Evolutionary conservation across 2,113 vertebrate genomes (phyloP).

Genomic region (Nanger granti): DNA sequence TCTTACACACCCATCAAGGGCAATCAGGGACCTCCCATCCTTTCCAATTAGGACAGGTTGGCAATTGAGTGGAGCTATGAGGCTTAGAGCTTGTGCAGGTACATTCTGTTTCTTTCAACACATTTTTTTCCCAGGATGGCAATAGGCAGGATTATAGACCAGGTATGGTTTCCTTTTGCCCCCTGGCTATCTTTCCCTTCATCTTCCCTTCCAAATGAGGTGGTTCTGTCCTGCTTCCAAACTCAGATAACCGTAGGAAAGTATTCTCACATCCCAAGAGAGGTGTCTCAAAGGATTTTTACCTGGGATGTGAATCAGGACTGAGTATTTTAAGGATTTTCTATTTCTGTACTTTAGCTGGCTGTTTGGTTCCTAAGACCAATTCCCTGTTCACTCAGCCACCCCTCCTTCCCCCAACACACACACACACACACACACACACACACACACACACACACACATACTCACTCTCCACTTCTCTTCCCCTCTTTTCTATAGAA

Average conservation of each 20-base stretch:
- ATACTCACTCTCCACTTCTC: not conserved
- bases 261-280: constrained; percentile 60
- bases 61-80: constrained; percentile 15
- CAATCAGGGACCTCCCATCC: constrained; percentile 18
- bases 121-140: not conserved
- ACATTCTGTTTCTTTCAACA: constrained; percentile 1
- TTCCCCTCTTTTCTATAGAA: not conserved
- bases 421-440: not conserved
- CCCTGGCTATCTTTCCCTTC: constrained; percentile 18
- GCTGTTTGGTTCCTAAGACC: constrained; percentile 57
- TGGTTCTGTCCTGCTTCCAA: constrained; percentile 43
- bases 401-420: not conserved
- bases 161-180: constrained; percentile 25
- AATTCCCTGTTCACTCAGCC: constrained; percentile 45
- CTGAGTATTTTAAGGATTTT: constrained; percentile 70
- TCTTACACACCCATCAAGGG: constrained; percentile 27
- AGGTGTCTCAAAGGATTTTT: constrained; percentile 65
- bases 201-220: constrained; percentile 41
- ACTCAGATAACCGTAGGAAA: constrained; percentile 43
- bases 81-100: not conserved
- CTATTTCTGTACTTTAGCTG: constrained; percentile 69
- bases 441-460: not conserved
- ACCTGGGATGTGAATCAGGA: constrained; percentile 69
- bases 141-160: constrained; percentile 26
- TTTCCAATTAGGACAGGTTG: constrained; percentile 50